Conservation (phyloP, 2,888 invertebrate genomes). For the Cepaea hortensis region DNA sequence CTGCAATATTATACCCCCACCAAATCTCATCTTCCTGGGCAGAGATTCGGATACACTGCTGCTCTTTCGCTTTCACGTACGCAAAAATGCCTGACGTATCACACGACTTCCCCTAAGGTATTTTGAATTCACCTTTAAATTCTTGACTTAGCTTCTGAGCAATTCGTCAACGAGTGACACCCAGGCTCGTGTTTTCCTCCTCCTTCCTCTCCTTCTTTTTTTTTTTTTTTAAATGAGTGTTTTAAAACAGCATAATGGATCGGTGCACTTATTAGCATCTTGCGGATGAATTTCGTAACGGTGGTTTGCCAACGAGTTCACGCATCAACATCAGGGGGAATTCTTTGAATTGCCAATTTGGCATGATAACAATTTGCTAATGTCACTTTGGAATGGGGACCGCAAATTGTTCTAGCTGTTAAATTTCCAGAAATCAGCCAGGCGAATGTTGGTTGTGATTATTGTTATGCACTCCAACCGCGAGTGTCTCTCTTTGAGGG, state of each 20-base stretch:
- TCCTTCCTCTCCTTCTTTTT: too few relatives aligned
- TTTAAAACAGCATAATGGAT: neutral
- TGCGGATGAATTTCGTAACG: neutral
- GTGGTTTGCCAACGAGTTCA: neutral
- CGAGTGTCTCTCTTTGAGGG: too few relatives aligned
- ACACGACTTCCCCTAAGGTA: neutral
- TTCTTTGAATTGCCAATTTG: neutral
- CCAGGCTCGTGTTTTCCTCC: neutral
- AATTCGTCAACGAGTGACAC: neutral
- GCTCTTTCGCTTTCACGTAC: neutral
- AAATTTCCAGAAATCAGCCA: too few relatives aligned
- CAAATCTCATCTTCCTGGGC: too few relatives aligned
- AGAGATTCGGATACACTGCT: too few relatives aligned
- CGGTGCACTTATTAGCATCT: neutral
- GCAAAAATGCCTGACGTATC: neutral
- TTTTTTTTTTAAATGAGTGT: neutral
- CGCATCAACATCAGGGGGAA: neutral
- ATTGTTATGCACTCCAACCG: too few relatives aligned
- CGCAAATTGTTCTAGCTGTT: too few relatives aligned
- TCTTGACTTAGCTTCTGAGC: neutral
- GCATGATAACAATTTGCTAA: neutral
- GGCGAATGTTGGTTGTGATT: too few relatives aligned
- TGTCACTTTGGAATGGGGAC: neutral
- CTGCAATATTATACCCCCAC: too few relatives aligned
- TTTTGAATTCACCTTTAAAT: slow-evolving; percentile 13